Evolutionary conservation across 2,113 vertebrate genomes (phyloP), one percentile per base, ranked within the genome.

Genomic region (Onychostruthus taczanowskii): DNA sequence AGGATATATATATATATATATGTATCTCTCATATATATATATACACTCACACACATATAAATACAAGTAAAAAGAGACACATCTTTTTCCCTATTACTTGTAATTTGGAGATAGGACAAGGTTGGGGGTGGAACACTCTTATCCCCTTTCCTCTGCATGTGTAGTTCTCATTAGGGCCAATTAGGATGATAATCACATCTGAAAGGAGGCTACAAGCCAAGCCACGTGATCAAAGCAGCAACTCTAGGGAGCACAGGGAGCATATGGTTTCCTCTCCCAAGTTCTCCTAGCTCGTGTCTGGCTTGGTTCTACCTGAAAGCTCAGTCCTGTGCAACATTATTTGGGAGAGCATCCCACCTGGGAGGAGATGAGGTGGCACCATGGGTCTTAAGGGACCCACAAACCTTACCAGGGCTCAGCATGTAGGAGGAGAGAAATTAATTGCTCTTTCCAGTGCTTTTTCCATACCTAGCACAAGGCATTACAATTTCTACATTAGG

Each of bases 131-230:
- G 49, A 79, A 85, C 35, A 86, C 50, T 77, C 0, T 78, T 79
- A 93, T 81, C 55, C 80, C 80, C 49, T 84, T 87, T 88, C 73
- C 84, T 89, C 87, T 83, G 67, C 90, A 84, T 44, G n/a, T 86
- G 59, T 28, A 91, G 56, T 44, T 95, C 81, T 95, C 94, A 82
- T 92, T 91, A 96, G 86, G 75, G 56, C 39, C 84, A 89, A 87
- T 90, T 81, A 96, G 64, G 66, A 67, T 16, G 39, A 72, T 90
- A 95, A 95, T 92, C 69, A 77, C 68, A 90, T 87, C 72, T 50
- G 58, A 95, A 90, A 89, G 59, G 59, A 89, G 80, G 53, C 73
- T 87, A 87, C 64, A 73, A 84, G 83, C 96, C 87, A 93, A 87
- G 10, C n/a, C 53, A 80, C 46, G 89, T 33, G 67, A 95, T 73